Evolutionary conservation across 2,888 invertebrate species (phyloP), one percentile per base, ranked within the genome.

Genomic region (Orchesella flavescens): DNA sequence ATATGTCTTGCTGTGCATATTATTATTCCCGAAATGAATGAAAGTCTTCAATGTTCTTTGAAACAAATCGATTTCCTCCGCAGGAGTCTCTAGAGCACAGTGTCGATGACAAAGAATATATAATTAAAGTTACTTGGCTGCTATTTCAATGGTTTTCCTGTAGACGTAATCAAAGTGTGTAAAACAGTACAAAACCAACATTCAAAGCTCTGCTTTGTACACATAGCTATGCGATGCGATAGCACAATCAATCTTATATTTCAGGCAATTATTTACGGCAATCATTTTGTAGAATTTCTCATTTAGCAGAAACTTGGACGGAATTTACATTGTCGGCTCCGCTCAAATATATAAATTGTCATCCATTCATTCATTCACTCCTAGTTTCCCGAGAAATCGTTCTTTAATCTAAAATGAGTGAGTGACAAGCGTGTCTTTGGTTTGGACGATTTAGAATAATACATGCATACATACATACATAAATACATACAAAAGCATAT

Each of bases 341-440:
- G 34, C 34, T 34, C 34, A 34, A 34, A 34, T 34, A 34, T 34
- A 4, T n/a, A n/a, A n/a, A n/a, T n/a, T n/a, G n/a, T n/a, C n/a
- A n/a, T n/a, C n/a, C n/a, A n/a, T 34, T 34, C 34, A 34, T 34
- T 34, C 34, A 34, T 34, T 34, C n/a, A 34, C 34, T 34, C 34
- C 34, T 5, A 15, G 65, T 43, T 24, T 65, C 34, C 59, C 2
- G 59, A 9, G 13, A 66, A 44, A 66, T 49, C 49, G 49, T 49
- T 49, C 49, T 69, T 69, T 44, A n/a, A 71, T 71, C 23, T 53
- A 23, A 53, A 53, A 17, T n/a, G 12, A 55, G 55, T 71, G 71
- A 71, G 53, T 71, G 71, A 71, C 71, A 55, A 71, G 24, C 71
- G 55, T 55, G 24, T 71, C 55, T 46, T 68, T 68, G 68, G 5